Evolutionary conservation across 2,797 vertebrate genomes (phyloP).

Genomic region (Atherinosoma microstoma): DNA sequence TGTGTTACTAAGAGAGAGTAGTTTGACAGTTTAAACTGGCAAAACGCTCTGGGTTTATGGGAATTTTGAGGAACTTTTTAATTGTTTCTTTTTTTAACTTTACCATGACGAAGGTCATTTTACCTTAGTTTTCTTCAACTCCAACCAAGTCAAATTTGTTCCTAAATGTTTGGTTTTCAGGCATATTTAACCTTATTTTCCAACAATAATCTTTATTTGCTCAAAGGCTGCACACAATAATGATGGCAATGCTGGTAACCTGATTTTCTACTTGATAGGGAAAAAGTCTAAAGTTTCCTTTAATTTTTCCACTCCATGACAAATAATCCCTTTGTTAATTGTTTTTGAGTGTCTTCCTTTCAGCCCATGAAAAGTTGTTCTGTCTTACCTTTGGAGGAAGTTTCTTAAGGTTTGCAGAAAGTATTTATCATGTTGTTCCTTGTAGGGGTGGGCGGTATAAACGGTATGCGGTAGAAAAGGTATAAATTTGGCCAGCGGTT

Average conservation of each 20-base stretch:
- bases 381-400: slow-evolving; percentile 3
- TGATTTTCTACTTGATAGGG: not conserved
- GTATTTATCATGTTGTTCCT: not conserved
- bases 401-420: not conserved
- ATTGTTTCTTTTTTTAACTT: no score
- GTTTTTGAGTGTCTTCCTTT: not conserved
- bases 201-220: not conserved
- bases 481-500: no score
- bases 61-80: no score
- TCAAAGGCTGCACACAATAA: not conserved
- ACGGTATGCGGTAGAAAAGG: no score
- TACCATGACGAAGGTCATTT: not conserved
- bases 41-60: no score
- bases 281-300: not conserved
- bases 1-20: no score
- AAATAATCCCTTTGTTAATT: not conserved
- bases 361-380: not conserved
- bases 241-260: not conserved
- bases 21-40: no score
- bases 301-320: not conserved
- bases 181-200: no score
- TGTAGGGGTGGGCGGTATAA: not conserved
- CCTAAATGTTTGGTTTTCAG: not conserved
- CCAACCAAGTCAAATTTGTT: not conserved
- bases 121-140: not conserved